Percentiles rank a stretch among this genome's conserved stretches.
Evolutionary conservation across 2,797 vertebrate species (phyloP).

Genomic region (Lepus townsendii): DNA sequence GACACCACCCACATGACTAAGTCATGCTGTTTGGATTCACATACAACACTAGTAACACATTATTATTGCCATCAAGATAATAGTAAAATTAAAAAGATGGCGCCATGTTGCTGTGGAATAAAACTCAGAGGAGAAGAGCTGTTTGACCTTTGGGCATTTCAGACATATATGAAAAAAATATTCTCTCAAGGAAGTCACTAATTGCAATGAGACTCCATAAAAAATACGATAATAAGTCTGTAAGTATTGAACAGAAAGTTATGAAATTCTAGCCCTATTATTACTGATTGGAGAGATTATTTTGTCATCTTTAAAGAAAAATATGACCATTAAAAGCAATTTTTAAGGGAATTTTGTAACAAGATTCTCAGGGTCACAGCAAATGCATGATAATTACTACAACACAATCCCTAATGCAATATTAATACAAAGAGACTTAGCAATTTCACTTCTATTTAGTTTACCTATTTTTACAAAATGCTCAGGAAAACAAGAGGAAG

Average conservation of each 20-base stretch:
- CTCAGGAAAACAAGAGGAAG: neutral
- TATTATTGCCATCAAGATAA: neutral
- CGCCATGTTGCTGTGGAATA: neutral
- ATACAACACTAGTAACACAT: neutral
- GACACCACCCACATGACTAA: neutral
- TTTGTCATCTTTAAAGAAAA: neutral
- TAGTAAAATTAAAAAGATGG: neutral
- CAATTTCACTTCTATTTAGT: neutral
- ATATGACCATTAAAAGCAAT: neutral
- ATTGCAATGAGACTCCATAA: neutral
- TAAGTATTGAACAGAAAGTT: neutral
- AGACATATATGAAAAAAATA: neutral
- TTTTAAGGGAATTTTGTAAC: too few species aligned
- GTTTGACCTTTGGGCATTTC: neutral
- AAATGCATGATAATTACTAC: too few species aligned
- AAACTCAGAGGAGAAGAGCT: neutral
- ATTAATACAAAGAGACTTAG: neutral
- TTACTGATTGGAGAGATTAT: neutral
- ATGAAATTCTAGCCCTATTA: neutral
- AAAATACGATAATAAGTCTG: neutral
- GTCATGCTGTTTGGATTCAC: neutral
- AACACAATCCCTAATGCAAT: too few species aligned
- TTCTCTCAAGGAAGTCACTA: neutral
- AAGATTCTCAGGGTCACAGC: too few species aligned
- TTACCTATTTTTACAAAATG: neutral